A percentile compares a stretch with the other conserved stretches of the same genome.
These are phyloP conservation scores for Epizoanthus ramosus DNA, from an alignment of 92 coral and sea anemone genomes.

Conservation along the genomic window DNA sequence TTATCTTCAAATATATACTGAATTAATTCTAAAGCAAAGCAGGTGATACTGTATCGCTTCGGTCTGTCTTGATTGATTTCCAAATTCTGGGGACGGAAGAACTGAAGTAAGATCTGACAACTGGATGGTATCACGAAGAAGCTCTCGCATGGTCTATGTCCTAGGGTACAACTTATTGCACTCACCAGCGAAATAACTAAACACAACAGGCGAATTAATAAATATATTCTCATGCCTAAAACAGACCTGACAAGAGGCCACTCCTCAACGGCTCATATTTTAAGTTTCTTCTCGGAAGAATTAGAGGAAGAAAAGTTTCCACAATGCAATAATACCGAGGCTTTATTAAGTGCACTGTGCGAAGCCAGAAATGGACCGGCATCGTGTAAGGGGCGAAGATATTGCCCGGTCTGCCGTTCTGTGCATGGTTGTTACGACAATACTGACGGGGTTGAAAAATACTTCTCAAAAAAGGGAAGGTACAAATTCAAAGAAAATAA, in stretches of 20 bases:
- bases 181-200: background rate
- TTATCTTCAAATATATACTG: background rate
- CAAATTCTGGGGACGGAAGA: too few species aligned
- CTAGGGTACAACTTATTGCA: background rate
- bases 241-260: background rate
- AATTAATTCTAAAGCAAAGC: background rate
- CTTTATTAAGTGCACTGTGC: background rate
- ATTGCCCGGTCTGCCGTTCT: slow-evolving; percentile 21
- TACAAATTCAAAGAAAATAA: background rate
- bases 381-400: slow-evolving; percentile 17
- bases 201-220: background rate
- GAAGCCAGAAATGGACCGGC: background rate
- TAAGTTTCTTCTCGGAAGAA: background rate
- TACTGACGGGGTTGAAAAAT: slow-evolving; percentile 13
- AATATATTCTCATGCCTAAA: background rate
- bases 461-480: background rate
- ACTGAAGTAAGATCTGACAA: too few species aligned
- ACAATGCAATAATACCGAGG: background rate
- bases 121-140: too few species aligned
- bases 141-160: background rate
- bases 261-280: background rate
- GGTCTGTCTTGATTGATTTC: too few species aligned
- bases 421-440: slow-evolving; percentile 28
- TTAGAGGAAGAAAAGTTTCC: background rate
- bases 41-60: too few species aligned